These are phyloP conservation scores for Psilanteris sp. DNA, from an alignment of 1,140 invertebrate species.

Conservation along the genomic window DNA sequence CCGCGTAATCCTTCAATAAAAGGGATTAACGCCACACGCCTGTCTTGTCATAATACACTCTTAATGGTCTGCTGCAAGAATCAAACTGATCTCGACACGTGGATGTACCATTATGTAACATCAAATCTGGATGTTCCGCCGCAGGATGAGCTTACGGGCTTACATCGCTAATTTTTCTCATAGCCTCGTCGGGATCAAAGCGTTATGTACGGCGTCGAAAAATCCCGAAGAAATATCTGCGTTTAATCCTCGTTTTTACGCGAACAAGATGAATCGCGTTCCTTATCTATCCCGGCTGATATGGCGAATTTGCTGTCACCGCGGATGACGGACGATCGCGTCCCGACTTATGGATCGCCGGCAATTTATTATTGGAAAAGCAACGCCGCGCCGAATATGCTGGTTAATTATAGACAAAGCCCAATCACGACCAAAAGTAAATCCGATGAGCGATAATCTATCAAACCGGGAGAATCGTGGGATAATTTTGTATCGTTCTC, in stretches of 20 bases:
- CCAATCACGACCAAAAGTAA: slow-evolving; percentile 21
- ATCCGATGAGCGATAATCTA: slow-evolving; percentile 51
- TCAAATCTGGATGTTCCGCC: slow-evolving; percentile 49
- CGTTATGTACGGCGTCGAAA: too few relatives aligned
- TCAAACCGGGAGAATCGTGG: slow-evolving; percentile 42
- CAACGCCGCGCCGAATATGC: too few relatives aligned
- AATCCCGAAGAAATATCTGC: too few relatives aligned
- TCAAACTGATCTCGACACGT: slow-evolving; percentile 74
- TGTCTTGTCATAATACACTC: slow-evolving; percentile 75
- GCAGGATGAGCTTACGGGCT: slow-evolving; percentile 71
- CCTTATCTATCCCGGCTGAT: too few relatives aligned
- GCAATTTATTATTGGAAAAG: slow-evolving; percentile 8
- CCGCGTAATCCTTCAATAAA: slow-evolving; percentile 32
- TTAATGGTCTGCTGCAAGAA: slow-evolving; percentile 75
- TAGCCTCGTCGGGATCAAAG: too few relatives aligned
- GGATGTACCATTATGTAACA: slow-evolving; percentile 68
- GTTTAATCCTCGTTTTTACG: too few relatives aligned
- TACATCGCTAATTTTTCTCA: slow-evolving; percentile 76
- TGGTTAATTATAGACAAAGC: slow-evolving; percentile 34
- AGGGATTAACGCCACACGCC: slow-evolving; percentile 50
- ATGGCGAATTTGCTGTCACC: too few relatives aligned
- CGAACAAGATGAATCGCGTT: too few relatives aligned
- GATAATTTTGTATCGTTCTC: slow-evolving; percentile 66
- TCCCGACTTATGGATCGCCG: not conserved
- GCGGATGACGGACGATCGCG: not conserved